A percentile compares a stretch with the other conserved stretches of the same genome.
Evolutionary conservation across 2,113 vertebrate species (phyloP).

Genomic region (Gobiocypris rarus): DNA sequence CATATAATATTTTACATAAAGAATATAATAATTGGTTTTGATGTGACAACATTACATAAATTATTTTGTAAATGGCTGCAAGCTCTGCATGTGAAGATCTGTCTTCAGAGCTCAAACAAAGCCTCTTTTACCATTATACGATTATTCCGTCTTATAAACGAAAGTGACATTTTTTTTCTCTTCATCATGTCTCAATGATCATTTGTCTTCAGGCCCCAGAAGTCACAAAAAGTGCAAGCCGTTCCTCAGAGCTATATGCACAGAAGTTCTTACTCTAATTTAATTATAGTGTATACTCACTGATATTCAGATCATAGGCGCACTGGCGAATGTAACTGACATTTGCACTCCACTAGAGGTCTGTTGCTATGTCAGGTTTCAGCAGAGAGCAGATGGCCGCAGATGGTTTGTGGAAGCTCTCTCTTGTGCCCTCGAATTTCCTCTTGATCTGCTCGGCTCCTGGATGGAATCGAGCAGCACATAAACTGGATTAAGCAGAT

Average conservation of each 20-base stretch:
- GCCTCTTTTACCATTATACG: background rate
- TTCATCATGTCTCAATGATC: background rate
- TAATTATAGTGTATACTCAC: background rate
- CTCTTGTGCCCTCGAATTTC: conserved; percentile 11
- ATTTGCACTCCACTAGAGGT: conserved; percentile 42
- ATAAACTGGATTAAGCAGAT: conserved; percentile 16
- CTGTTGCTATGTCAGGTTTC: conserved; percentile 42
- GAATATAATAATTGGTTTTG: background rate
- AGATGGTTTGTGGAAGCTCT: conserved; percentile 50
- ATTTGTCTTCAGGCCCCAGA: conserved; percentile 10
- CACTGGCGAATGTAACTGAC: conserved; percentile 19
- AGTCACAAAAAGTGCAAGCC: conserved; percentile 10
- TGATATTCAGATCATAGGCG: conserved; percentile 17
- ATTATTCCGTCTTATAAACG: background rate
- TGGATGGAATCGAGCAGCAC: conserved; percentile 6
- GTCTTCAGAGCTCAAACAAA: background rate
- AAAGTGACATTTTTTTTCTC: background rate
- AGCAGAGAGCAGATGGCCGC: conserved; percentile 47
- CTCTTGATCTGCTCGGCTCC: conserved; percentile 33
- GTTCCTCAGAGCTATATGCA: conserved; percentile 2
- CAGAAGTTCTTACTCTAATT: conserved; percentile 31
- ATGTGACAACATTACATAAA: background rate
- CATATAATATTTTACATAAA: background rate
- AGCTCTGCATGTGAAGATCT: background rate
- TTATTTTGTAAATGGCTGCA: background rate